These are phyloP conservation scores for Apotomis capreana DNA, from an alignment of 2,888 invertebrate genomes.

Conservation along the genomic window DNA sequence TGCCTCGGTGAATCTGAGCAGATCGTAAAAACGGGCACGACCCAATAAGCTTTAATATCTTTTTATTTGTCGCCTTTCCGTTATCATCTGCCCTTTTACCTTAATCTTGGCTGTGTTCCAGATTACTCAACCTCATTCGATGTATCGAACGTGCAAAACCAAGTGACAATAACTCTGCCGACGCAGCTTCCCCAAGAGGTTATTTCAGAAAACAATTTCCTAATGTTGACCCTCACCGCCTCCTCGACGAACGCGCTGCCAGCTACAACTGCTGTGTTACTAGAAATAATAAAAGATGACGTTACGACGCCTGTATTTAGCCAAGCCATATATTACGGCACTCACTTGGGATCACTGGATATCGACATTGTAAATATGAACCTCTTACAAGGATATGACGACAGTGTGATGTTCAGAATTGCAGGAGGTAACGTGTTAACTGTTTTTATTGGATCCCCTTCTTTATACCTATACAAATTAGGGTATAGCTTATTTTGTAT, in stretches of 20 bases:
- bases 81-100: constrained; percentile 2
- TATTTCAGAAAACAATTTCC: constrained; percentile 59
- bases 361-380: constrained; percentile 57
- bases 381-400: constrained; percentile 63
- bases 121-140: constrained; percentile 57
- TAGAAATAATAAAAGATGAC: constrained; percentile 69
- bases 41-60: not conserved
- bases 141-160: constrained; percentile 49
- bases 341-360: constrained; percentile 49
- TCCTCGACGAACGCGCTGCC: constrained; percentile 58
- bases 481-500: no score
- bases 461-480: not conserved
- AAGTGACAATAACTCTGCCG: constrained; percentile 52
- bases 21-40: not conserved
- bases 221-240: constrained; percentile 64
- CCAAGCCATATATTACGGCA: constrained; percentile 60
- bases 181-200: constrained; percentile 56
- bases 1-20: no score
- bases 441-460: not conserved
- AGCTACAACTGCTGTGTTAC: constrained; percentile 59
- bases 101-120: constrained; percentile 50
- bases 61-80: not conserved
- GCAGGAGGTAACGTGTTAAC: constrained; percentile 59
- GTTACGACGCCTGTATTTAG: constrained; percentile 62
- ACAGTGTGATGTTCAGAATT: constrained; percentile 58